Percentiles rank a stretch among this genome's conserved stretches.
Conservation (phyloP, 1,140 invertebrate genomes). For the Nasonia longicornis region DNA sequence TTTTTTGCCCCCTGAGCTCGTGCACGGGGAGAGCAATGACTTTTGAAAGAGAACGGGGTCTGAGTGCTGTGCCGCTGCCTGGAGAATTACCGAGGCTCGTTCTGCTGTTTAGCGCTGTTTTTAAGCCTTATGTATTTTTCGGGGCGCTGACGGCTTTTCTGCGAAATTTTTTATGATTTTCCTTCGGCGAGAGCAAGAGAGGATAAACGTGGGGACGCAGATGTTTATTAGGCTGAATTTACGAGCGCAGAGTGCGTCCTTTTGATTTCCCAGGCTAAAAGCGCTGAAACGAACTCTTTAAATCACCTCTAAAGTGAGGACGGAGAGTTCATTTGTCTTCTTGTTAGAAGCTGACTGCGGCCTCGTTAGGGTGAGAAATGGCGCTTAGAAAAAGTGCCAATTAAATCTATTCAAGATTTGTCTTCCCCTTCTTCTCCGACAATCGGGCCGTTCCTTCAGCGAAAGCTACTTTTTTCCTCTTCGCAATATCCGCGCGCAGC, state of each 20-base stretch:
- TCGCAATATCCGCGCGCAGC: too few relatives aligned
- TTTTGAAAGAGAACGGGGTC: constrained; percentile 9
- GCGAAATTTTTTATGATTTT: neutral
- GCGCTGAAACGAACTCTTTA: neutral
- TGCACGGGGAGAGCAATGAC: neutral
- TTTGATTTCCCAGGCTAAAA: neutral
- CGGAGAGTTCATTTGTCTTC: constrained; percentile 19
- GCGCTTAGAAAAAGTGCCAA: constrained; percentile 27
- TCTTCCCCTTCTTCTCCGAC: neutral
- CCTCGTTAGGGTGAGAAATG: constrained; percentile 32
- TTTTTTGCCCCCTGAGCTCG: neutral
- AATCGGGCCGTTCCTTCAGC: neutral
- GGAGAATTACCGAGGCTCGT: neutral
- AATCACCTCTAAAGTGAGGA: neutral
- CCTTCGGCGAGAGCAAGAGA: neutral
- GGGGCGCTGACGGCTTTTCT: neutral
- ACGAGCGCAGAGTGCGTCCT: neutral
- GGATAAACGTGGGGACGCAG: neutral
- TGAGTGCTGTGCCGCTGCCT: neutral
- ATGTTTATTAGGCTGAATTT: neutral
- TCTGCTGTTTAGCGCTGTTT: neutral
- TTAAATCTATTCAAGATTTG: constrained; percentile 28
- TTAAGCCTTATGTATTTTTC: neutral
- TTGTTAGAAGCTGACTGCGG: constrained; percentile 14
- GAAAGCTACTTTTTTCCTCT: too few relatives aligned